A percentile compares a stretch with the other conserved stretches of the same genome.
phyloP scores from a whole-genome alignment of 2,888 invertebrate species.

The Drosophila prolongata region DNA sequence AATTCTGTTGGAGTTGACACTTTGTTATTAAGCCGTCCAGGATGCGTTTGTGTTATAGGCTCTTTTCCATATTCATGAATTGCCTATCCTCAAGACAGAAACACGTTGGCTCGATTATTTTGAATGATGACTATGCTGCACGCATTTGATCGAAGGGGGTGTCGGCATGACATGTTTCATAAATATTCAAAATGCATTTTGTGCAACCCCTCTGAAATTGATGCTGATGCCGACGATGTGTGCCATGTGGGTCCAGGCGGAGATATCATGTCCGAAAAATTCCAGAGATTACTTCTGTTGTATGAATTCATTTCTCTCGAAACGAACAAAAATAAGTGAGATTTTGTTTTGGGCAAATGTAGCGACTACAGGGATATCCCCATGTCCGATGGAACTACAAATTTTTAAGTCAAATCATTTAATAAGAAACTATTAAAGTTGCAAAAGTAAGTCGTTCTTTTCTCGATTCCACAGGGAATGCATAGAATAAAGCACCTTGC shows the following conservation, averaged over 20 bases:
- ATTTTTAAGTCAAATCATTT: no score
- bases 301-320: slow-evolving; percentile 40
- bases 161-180: slow-evolving; percentile 42
- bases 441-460: no score
- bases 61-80: slow-evolving; percentile 58
- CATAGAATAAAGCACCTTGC: no score
- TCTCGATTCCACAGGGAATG: no score
- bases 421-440: no score
- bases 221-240: slow-evolving; percentile 43
- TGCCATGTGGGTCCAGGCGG: slow-evolving; percentile 31
- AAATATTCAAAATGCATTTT: slow-evolving; percentile 65
- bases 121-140: slow-evolving; percentile 64
- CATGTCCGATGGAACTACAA: not conserved
- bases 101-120: slow-evolving; percentile 34
- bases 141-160: slow-evolving; percentile 50
- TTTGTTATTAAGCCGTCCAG: slow-evolving; percentile 23
- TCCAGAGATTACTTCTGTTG: slow-evolving; percentile 36
- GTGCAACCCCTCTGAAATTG: slow-evolving; percentile 43
- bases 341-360: not conserved
- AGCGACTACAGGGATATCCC: not conserved
- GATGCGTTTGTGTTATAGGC: slow-evolving; percentile 52
- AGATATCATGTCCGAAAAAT: slow-evolving; percentile 37
- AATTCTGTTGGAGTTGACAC: slow-evolving; percentile 17
- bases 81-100: slow-evolving; percentile 25
- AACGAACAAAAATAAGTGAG: slow-evolving; percentile 3